phyloP scores from a whole-genome alignment of 1,140 invertebrate genomes.

The Caenorhabditis latens region DNA sequence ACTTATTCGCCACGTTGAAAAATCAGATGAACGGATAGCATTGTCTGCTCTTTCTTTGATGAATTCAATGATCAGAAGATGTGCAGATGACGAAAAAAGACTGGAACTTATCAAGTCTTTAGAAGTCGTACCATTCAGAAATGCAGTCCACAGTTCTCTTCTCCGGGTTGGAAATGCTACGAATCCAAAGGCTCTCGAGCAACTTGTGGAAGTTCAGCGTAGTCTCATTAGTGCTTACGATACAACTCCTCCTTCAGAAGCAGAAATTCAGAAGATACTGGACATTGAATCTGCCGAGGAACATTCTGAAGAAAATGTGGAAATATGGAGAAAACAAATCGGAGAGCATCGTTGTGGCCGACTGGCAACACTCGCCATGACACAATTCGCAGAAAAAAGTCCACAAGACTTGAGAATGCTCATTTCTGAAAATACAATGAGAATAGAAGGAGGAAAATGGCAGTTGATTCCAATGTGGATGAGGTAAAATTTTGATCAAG shows the following conservation, averaged over 20 bases:
- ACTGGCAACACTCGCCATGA: not conserved
- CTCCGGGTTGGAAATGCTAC: constrained; percentile 58
- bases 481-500: not conserved
- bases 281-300: constrained; percentile 57
- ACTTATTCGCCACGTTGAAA: constrained; percentile 71
- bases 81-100: constrained; percentile 33
- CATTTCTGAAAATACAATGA: constrained; percentile 58
- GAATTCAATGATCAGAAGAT: constrained; percentile 63
- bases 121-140: constrained; percentile 66
- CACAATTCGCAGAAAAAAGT: constrained; percentile 27
- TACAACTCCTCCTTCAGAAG: constrained; percentile 61
- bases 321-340: not conserved
- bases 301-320: not conserved
- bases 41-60: constrained; percentile 67
- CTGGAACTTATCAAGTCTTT: constrained; percentile 19
- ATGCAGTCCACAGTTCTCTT: constrained; percentile 67
- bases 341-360: constrained; percentile 5
- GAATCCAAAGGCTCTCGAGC: constrained; percentile 63
- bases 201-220: constrained; percentile 67
- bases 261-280: constrained; percentile 66
- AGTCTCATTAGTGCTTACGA: constrained; percentile 68
- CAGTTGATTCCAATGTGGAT: constrained; percentile 53
- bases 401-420: constrained; percentile 51
- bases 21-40: constrained; percentile 68
- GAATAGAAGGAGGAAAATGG: constrained; percentile 52